Evolutionary conservation across 2,888 invertebrate genomes (phyloP), one percentile per base, ranked within the genome.

Genomic region (Parnassius orleans): DNA sequence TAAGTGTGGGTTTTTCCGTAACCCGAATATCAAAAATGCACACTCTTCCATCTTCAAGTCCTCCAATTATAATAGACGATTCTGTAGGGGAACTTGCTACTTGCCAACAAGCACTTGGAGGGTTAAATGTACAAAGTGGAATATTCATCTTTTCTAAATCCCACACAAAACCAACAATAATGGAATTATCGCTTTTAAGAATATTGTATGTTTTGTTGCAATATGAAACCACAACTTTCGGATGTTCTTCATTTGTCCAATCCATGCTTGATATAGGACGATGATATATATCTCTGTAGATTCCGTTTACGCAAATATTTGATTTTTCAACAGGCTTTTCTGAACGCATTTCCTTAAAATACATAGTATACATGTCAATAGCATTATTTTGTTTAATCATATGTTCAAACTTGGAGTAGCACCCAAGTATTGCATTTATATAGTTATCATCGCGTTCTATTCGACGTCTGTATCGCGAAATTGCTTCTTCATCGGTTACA

Each of bases 371-470:
- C 72, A 96, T 94, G 76, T 95, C 94, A 53, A 96, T 92, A 5
- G 95, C 94, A 80, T 95, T 96, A 78, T 96, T 96, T 81, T 96
- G 95, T 64, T 93, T 84, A 53, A 95, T 92, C 66, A 91, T 93
- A 72, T 94, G 93, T 66, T 94, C 92, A 83, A 95, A 92, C 15
- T 90, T 82, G 10, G 86, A 80, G 60, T 90, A 74, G 53, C 93
- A 79, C 55, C 87, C 83, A 33, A 93, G 81, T 72, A 96, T 92
- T 63, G 94, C 93, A 64, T 92, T 87, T 53, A 95, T 90, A 79
- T 95, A 96, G 19, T 83, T 76, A 69, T 96, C 96, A 69, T 96
- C 96, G 63, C 96, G 95, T 79, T 96, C 96, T 41, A 95, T 87
- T 75, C 95, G 95, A 69, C 95, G 95, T 58, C 94, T 92, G 77